Evolutionary conservation across 2,888 invertebrate species (phyloP).

Genomic region (Tetragonula carbonaria): DNA sequence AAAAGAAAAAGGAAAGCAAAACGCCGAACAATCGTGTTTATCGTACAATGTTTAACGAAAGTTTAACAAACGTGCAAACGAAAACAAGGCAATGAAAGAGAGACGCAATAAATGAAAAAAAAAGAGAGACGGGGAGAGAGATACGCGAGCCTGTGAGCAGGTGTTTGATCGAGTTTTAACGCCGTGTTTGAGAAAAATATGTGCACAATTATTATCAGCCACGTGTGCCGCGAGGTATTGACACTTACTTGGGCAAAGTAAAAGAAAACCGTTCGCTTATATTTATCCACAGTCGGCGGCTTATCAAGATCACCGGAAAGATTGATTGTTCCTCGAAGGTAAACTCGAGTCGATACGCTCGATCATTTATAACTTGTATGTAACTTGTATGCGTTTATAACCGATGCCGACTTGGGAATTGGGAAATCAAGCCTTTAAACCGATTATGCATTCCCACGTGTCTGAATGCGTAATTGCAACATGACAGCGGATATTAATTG

Average conservation of each 20-base stretch:
- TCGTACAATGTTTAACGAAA: not conserved
- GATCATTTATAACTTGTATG: conserved; percentile 52
- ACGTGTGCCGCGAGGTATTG: conserved; percentile 20
- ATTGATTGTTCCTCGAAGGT: conserved; percentile 39
- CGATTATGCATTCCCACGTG: conserved; percentile 13
- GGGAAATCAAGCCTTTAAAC: conserved; percentile 53
- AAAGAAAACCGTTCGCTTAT: conserved; percentile 29
- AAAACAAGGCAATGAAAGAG: too few relatives aligned
- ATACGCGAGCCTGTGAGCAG: not conserved
- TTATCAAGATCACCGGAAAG: conserved; percentile 49
- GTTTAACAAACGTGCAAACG: too few relatives aligned
- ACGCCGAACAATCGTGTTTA: not conserved
- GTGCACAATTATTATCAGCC: conserved; percentile 23
- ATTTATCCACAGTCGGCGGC: conserved; percentile 30
- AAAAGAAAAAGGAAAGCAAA: not conserved
- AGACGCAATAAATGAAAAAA: too few relatives aligned
- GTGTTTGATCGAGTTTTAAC: conserved; percentile 18
- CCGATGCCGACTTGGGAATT: conserved; percentile 46
- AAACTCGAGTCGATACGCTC: conserved; percentile 35
- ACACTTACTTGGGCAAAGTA: not conserved
- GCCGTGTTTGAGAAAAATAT: conserved; percentile 10
- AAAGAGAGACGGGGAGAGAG: not conserved
- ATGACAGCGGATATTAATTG: conserved; percentile 65
- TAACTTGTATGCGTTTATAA: too few relatives aligned
- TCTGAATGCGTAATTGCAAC: conserved; percentile 63